Conservation (phyloP, 2,888 invertebrate genomes). For the Cephus spinipes region DNA sequence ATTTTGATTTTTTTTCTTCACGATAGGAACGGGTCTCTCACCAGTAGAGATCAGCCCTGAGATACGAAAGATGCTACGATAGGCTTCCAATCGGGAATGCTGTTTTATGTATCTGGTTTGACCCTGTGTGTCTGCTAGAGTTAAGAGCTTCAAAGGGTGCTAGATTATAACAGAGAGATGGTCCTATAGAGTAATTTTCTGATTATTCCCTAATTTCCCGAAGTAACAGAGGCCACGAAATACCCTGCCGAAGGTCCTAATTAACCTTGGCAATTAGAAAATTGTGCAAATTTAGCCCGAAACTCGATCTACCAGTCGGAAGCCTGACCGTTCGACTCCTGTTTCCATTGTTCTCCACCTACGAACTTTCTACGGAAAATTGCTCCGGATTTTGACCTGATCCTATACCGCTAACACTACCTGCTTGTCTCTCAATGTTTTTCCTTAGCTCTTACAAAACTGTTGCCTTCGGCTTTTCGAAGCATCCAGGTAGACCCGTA, state of each 20-base stretch:
- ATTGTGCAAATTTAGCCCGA: constrained; percentile 28
- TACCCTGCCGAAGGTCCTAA: constrained; percentile 24
- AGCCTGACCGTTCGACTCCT: constrained; percentile 28
- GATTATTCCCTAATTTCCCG: neutral
- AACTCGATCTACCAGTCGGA: constrained; percentile 3
- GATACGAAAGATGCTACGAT: constrained; percentile 25
- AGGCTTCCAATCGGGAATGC: neutral
- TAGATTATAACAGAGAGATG: neutral
- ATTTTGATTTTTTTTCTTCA: neutral
- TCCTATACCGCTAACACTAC: constrained; percentile 30
- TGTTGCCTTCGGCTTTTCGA: constrained; percentile 19
- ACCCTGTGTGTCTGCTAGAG: neutral
- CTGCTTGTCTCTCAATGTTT: constrained; percentile 34
- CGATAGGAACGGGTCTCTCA: constrained; percentile 26
- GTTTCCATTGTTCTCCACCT: constrained; percentile 28
- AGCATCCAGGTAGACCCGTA: constrained; percentile 28
- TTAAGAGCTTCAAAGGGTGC: neutral
- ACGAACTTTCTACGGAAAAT: constrained; percentile 18
- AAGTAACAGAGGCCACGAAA: neutral
- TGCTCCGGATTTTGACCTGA: constrained; percentile 45
- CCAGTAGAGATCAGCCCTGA: constrained; percentile 34
- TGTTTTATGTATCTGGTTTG: neutral
- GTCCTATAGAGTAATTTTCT: neutral
- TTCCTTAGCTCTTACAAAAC: constrained; percentile 28
- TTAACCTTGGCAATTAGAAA: constrained; percentile 50